These are phyloP conservation scores for Globia sparganii DNA, from an alignment of 2,888 invertebrate genomes.

Conservation along the genomic window DNA sequence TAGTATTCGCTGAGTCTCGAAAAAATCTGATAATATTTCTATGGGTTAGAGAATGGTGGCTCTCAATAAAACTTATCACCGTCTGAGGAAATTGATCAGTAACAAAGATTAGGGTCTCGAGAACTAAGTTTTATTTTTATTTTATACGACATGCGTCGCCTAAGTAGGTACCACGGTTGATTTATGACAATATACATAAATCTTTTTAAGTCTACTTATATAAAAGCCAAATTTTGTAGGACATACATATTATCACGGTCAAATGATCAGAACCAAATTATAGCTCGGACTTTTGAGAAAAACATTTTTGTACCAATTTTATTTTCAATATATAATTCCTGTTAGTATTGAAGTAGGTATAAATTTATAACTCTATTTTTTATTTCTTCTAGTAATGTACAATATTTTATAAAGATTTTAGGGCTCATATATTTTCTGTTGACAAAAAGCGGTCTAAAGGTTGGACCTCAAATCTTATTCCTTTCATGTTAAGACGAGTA, in stretches of 20 bases:
- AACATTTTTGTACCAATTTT: neutral
- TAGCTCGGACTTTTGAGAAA: neutral
- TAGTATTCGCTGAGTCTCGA: constrained; percentile 69
- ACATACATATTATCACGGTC: neutral
- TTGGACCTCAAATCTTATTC: constrained; percentile 56
- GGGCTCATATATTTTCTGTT: constrained; percentile 29
- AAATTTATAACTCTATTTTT: neutral
- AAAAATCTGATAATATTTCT: constrained; percentile 73
- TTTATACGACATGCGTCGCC: constrained; percentile 45
- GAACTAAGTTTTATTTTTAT: constrained; percentile 27
- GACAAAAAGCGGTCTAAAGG: constrained; percentile 38
- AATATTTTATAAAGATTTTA: constrained; percentile 1
- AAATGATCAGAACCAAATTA: constrained; percentile 9
- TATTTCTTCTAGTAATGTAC: constrained; percentile 1
- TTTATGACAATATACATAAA: constrained; percentile 34
- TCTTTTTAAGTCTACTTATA: neutral
- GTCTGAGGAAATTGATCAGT: constrained; percentile 49
- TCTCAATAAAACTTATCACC: constrained; percentile 57
- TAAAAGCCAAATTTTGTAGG: neutral
- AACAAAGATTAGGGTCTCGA: constrained; percentile 44
- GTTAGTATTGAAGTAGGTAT: neutral
- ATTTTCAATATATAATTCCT: neutral
- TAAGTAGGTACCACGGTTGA: constrained; percentile 18
- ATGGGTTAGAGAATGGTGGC: constrained; percentile 60
- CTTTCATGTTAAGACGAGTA: constrained; percentile 54